These are phyloP conservation scores for Ormyrus labotus DNA, from an alignment of 2,888 invertebrate species.

Conservation along the genomic window DNA sequence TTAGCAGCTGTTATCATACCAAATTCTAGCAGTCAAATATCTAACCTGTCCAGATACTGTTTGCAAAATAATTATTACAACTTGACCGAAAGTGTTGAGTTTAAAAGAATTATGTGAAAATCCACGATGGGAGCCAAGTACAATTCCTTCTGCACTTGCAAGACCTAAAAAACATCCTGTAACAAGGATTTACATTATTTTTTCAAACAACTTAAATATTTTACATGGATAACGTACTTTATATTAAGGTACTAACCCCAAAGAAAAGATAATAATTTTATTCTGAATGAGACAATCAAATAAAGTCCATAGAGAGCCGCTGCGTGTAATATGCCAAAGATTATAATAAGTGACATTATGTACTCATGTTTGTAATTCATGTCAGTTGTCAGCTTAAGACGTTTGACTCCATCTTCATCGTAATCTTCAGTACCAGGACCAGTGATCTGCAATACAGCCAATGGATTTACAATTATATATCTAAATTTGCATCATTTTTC, in stretches of 20 bases:
- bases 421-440: constrained; percentile 10
- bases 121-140: constrained; percentile 59
- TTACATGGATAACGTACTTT: neutral
- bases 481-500: neutral
- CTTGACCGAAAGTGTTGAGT: constrained; percentile 36
- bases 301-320: constrained; percentile 28
- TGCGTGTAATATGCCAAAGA: neutral
- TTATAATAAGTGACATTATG: neutral
- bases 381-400: constrained; percentile 27
- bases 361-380: constrained; percentile 25
- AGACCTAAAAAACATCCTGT: neutral
- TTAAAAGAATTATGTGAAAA: constrained; percentile 60
- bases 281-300: neutral
- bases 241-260: constrained; percentile 21
- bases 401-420: constrained; percentile 5
- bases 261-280: constrained; percentile 6
- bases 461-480: neutral
- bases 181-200: neutral
- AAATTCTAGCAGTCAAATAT: neutral
- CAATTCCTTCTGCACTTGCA: constrained; percentile 1
- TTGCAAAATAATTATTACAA: constrained; percentile 55
- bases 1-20: no score
- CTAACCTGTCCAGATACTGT: constrained; percentile 61
- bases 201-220: neutral
- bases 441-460: neutral